phyloP scores from a whole-genome alignment of 2,113 vertebrate genomes.

The Marmota monax region DNA sequence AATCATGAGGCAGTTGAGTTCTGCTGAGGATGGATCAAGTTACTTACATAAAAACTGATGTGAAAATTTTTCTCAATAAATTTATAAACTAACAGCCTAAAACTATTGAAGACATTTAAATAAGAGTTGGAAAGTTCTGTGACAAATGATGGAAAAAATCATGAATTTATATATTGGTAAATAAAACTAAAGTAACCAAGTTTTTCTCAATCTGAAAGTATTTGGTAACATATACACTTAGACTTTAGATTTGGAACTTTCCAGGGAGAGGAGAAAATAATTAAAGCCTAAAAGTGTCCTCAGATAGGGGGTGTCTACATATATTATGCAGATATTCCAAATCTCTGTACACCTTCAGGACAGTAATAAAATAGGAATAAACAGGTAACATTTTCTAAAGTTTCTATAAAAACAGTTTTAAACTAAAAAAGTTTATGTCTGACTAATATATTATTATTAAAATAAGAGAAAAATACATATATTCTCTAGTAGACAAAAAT shows the following conservation, averaged over 20 bases:
- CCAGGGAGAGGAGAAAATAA: not conserved
- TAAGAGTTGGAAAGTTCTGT: not conserved
- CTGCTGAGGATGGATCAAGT: not conserved
- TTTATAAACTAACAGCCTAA: not conserved
- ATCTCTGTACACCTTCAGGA: not conserved
- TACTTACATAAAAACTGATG: not conserved
- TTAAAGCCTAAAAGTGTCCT: not conserved
- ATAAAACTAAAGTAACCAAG: not conserved
- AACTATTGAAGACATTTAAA: not conserved
- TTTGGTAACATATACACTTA: not conserved
- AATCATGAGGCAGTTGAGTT: not conserved
- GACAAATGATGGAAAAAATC: not conserved
- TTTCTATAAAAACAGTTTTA: not conserved
- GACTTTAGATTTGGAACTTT: not conserved
- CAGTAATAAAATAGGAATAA: not conserved
- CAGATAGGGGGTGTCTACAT: not conserved
- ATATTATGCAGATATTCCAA: not conserved
- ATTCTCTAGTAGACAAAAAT: not conserved
- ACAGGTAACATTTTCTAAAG: not conserved
- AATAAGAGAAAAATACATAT: not conserved
- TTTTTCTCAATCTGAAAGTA: not conserved
- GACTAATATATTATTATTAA: not conserved
- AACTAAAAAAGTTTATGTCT: not conserved
- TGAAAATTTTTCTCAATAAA: not conserved
- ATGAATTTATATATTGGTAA: not conserved